These are phyloP conservation scores for Thelaira solivaga DNA, from an alignment of 2,888 invertebrate genomes.

Conservation along the genomic window DNA sequence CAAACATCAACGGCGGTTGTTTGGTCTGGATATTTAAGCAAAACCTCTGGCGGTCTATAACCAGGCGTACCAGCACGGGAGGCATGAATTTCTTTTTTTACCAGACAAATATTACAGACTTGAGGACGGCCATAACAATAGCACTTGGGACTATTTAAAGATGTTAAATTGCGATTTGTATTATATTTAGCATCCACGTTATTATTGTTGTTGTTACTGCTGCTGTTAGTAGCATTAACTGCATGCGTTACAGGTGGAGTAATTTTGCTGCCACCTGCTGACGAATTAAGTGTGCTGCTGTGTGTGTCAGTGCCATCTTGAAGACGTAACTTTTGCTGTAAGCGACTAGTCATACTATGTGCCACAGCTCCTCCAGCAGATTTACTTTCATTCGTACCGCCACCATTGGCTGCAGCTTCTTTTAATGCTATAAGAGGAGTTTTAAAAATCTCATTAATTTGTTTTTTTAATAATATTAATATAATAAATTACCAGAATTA, in stretches of 20 bases:
- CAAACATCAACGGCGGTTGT: constrained; percentile 92
- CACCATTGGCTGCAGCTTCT: constrained; percentile 21
- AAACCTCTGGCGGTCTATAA: constrained; percentile 91
- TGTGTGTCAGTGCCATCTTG: constrained; percentile 43
- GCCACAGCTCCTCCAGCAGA: constrained; percentile 55
- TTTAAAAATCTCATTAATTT: constrained; percentile 70
- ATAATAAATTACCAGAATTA: constrained; percentile 51
- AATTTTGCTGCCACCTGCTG: constrained; percentile 38
- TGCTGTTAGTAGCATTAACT: neutral
- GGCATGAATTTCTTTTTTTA: constrained; percentile 83
- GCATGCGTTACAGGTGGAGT: neutral
- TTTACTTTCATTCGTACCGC: constrained; percentile 28
- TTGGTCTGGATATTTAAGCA: constrained; percentile 87
- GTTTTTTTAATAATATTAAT: constrained; percentile 72
- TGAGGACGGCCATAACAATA: constrained; percentile 83
- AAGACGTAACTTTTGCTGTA: constrained; percentile 65
- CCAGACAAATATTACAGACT: constrained; percentile 83
- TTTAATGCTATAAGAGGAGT: constrained; percentile 45
- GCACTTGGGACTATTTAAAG: constrained; percentile 77
- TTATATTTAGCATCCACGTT: constrained; percentile 68
- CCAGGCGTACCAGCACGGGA: constrained; percentile 93
- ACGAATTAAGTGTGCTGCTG: constrained; percentile 20
- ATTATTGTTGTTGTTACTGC: constrained; percentile 1
- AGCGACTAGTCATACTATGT: constrained; percentile 64
- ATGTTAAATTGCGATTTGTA: constrained; percentile 68